These are phyloP conservation scores for Ashinkailepas kermadecensis DNA, from an alignment of 2,888 invertebrate species.

Conservation along the genomic window DNA sequence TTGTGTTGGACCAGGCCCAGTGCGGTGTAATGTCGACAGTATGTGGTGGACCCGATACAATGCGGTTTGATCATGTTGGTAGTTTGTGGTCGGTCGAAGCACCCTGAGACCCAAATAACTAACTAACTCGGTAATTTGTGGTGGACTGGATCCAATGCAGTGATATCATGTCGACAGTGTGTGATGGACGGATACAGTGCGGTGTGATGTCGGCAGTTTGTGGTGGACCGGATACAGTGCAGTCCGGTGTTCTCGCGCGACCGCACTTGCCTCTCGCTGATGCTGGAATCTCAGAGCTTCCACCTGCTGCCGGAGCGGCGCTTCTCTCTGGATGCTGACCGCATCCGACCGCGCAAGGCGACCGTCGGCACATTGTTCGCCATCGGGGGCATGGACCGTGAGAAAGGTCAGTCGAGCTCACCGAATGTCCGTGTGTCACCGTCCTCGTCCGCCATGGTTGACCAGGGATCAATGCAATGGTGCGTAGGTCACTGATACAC, in stretches of 20 bases:
- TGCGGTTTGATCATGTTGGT: slow-evolving; percentile 27
- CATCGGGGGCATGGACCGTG: slow-evolving; percentile 88
- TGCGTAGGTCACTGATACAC: too few relatives aligned
- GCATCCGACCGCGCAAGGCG: slow-evolving; percentile 82
- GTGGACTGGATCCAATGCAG: too few relatives aligned
- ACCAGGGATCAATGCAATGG: too few relatives aligned
- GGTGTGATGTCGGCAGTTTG: slow-evolving; percentile 51
- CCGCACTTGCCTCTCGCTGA: slow-evolving; percentile 69
- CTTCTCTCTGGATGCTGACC: slow-evolving; percentile 63
- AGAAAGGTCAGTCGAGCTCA: slow-evolving; percentile 54
- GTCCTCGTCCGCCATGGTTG: too few relatives aligned
- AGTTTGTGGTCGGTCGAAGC: slow-evolving; percentile 87
- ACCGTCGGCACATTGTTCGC: slow-evolving; percentile 80
- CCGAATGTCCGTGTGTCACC: neutral
- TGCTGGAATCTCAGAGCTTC: slow-evolving; percentile 91
- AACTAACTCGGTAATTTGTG: too few relatives aligned
- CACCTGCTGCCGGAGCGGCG: slow-evolving; percentile 81
- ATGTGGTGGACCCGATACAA: too few relatives aligned
- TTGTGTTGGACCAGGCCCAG: too few relatives aligned
- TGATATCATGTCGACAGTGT: too few relatives aligned
- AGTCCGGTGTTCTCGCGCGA: slow-evolving; percentile 54
- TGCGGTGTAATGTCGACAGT: too few relatives aligned
- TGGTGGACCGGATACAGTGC: slow-evolving; percentile 77
- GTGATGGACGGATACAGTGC: too few relatives aligned
- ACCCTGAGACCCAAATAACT: too few relatives aligned